These are phyloP conservation scores for Deilephila porcellus DNA, from an alignment of 2,888 invertebrate species.

Conservation along the genomic window DNA sequence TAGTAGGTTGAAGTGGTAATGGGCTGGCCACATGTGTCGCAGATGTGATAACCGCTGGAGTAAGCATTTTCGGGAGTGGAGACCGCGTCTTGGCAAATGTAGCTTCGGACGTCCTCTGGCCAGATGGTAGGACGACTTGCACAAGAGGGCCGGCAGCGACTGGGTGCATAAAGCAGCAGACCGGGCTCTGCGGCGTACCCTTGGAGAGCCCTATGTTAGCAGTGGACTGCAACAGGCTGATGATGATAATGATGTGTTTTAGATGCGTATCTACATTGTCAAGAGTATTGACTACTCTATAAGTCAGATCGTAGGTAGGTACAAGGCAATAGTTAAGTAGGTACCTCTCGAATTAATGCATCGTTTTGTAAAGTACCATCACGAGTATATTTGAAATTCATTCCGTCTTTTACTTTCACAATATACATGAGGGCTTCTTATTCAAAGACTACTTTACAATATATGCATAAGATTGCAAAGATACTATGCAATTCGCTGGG, in stretches of 20 bases:
- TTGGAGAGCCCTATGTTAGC: too few species aligned
- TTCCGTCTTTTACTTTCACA: conserved; percentile 26
- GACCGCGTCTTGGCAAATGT: too few species aligned
- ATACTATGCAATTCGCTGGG: background rate
- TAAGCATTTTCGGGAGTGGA: too few species aligned
- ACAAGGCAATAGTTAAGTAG: conserved; percentile 17
- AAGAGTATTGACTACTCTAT: background rate
- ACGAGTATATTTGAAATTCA: conserved; percentile 27
- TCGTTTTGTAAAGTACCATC: conserved; percentile 40
- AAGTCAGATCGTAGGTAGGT: background rate
- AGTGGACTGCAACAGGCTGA: too few species aligned
- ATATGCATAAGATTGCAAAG: conserved; percentile 7
- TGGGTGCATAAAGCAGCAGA: too few species aligned
- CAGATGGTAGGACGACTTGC: too few species aligned
- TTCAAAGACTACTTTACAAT: conserved; percentile 16
- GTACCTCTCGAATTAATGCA: conserved; percentile 49
- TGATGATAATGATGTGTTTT: background rate
- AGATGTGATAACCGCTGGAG: too few species aligned
- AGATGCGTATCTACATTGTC: conserved; percentile 3
- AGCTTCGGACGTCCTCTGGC: too few species aligned
- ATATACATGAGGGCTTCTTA: conserved; percentile 22
- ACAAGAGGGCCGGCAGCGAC: too few species aligned
- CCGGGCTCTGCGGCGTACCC: too few species aligned
- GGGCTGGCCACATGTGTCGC: too few species aligned
- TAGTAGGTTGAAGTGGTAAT: too few species aligned